Conservation (phyloP, 2,888 invertebrate species). For the Temnothorax ravouxi region DNA sequence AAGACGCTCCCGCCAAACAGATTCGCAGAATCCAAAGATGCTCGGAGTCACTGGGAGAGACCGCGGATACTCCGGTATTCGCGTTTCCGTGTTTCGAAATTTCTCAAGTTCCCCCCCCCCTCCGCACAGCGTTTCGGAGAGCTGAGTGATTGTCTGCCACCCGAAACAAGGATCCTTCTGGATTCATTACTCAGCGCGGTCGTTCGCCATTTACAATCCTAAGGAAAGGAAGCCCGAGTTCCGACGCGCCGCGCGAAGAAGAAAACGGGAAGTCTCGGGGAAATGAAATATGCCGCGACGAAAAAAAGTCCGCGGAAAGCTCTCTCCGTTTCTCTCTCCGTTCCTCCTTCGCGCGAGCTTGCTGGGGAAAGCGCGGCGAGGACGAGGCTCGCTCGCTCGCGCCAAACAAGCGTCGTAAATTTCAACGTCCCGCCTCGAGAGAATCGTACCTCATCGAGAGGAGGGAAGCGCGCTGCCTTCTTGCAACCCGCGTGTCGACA, state of each 20-base stretch:
- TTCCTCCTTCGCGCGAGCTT: slow-evolving; percentile 2
- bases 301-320: slow-evolving; percentile 38
- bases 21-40: neutral
- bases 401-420: slow-evolving; percentile 57
- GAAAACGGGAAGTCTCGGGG: slow-evolving; percentile 46
- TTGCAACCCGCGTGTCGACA: slow-evolving; percentile 49
- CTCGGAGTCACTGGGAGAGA: neutral
- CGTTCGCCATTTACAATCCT: slow-evolving; percentile 54
- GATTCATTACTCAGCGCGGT: slow-evolving; percentile 55
- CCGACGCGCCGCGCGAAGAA: slow-evolving; percentile 36
- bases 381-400: slow-evolving; percentile 21
- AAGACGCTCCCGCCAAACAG: neutral
- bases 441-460: slow-evolving; percentile 57
- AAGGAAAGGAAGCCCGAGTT: slow-evolving; percentile 45
- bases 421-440: slow-evolving; percentile 46
- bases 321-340: neutral
- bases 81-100: slow-evolving; percentile 15
- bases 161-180: slow-evolving; percentile 45
- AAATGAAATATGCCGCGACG: slow-evolving; percentile 50
- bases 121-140: neutral
- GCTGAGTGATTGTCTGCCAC: slow-evolving; percentile 44
- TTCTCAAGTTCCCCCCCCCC: neutral
- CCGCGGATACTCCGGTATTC: neutral
- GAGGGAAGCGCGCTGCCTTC: slow-evolving; percentile 35
- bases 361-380: slow-evolving; percentile 10